Base-by-base conservation (phyloP, 2,797 vertebrate species). In the Gymnocypris eckloni region DNA sequence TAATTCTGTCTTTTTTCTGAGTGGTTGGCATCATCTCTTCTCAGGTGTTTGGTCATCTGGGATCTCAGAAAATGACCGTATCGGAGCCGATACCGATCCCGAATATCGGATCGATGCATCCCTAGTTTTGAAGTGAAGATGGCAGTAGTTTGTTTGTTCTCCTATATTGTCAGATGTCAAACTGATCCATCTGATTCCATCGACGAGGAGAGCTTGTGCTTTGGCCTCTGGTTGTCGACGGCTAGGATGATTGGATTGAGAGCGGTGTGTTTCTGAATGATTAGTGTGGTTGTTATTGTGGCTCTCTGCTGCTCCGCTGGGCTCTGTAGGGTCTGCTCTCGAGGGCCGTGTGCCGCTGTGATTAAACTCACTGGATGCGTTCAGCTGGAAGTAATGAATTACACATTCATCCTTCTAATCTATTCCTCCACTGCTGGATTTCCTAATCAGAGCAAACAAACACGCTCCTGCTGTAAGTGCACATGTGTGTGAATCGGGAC, bases 351-450 rank as follows among this genome's bases (percentile, higher is more conserved):
- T 41, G 37, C 48, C 7, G 37, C 37, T 79, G 76, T 61, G 54
- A 79, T 79, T 79, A 43, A 79, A 43, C 22, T 59, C 54, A 59
- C 76, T n/a, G 54, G 33, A 54, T 41, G 76, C 54, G 13, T 61
- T 78, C 54, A 78, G 54, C 54, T 78, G 54, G 20, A 78, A 78
- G 56, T 43, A 78, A 61, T 41, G 37, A 78, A 78, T 78, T 78
- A 78, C 76, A 16, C 52, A 43, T 61, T 78, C 61, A 78, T 78
- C 54, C 76, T 41, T 61, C 76, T 78, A 43, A 78, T 59, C 76
- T 78, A n/a, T 76, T 76, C 50, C 45, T 78, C 13, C 76, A 41
- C 54, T 5, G 50, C 73, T 76, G 48, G 10, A 33, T 37, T 13
- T 76, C 18, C 73, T 54, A 12, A 76, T 76, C 73, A 54, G 28